These are phyloP conservation scores for Temnothorax longispinosus DNA, from an alignment of 1,140 invertebrate species.

Conservation along the genomic window DNA sequence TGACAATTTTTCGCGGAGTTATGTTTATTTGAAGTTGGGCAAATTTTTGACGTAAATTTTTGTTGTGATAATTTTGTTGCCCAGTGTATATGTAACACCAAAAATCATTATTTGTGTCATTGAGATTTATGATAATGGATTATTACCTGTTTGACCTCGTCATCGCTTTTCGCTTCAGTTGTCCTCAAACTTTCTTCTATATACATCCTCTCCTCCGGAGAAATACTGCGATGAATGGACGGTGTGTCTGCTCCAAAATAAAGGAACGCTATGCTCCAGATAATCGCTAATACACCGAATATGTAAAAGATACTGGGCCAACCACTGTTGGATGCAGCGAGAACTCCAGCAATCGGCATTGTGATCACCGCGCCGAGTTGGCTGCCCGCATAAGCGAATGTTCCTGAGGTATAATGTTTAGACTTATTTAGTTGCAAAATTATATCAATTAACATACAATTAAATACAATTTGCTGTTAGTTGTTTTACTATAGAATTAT, in stretches of 20 bases:
- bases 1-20: too few relatives aligned
- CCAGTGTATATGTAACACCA: too few relatives aligned
- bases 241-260: slow-evolving; percentile 90
- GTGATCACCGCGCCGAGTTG: slow-evolving; percentile 91
- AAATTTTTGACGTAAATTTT: too few relatives aligned
- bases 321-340: slow-evolving; percentile 88
- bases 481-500: background rate
- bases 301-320: slow-evolving; percentile 94
- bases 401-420: slow-evolving; percentile 69
- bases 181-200: slow-evolving; percentile 85
- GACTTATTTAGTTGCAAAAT: slow-evolving; percentile 1
- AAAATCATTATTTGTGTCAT: background rate
- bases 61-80: too few relatives aligned
- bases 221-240: slow-evolving; percentile 86
- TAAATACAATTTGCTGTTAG: background rate
- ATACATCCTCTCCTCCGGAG: slow-evolving; percentile 87
- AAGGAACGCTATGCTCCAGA: slow-evolving; percentile 89
- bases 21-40: too few relatives aligned
- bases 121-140: background rate
- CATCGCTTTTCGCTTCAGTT: background rate
- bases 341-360: slow-evolving; percentile 89
- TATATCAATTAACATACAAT: background rate
- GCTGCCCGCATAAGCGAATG: slow-evolving; percentile 85
- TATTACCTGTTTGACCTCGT: slow-evolving; percentile 28
- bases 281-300: slow-evolving; percentile 88